Base-by-base conservation (phyloP, 1,140 invertebrate genomes). In the Ruditapes philippinarum region DNA sequence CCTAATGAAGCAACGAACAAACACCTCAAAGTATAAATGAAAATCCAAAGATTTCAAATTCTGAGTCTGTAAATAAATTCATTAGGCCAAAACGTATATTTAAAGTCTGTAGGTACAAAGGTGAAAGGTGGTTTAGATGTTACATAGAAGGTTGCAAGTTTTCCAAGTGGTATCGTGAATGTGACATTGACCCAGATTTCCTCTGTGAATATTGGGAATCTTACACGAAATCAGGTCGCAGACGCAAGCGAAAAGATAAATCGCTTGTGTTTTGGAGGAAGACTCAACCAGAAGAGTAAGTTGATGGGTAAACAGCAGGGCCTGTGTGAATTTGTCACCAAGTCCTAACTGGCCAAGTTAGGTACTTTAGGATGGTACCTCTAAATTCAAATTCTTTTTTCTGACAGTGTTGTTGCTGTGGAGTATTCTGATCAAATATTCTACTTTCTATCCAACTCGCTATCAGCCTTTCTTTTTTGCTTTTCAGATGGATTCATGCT, bases 401-500 rank as follows among this genome's bases (percentile, higher is more conserved):
- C 38, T 74, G n/a, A 42, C 42, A 49, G 70, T 74, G 70, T 17
- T 42, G 36, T 45, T 74, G n/a, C 12, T 38, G 14, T 40, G 12
- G n/a, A 25, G 19, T 74, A 38, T 82, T 33, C 7, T 62, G 28
- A 14, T 12, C 38, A 62, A 25, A 60, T 40, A n/a, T 40, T 79
- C 36, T 33, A 14, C 22, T 62, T 40, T 17, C 36, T 4, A 5
- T 33, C 31, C 25, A 25, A 33, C 51, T 40, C 36, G n/a, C 36
- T n/a, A 40, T 82, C 54, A 82, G 51, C 40, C 54, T 17, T 82
- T 82, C 38, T 62, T 82, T 65, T 40, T 3, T 82, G 4, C 4
- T 31, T 65, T 65, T 65, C 79, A 62, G 54, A 45, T 22, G 49
- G 76, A 42, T 65, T 25, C 25, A 17, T 62, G 54, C 25, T 62